These are phyloP conservation scores for Brachylomia viminalis DNA, from an alignment of 2,888 invertebrate genomes.

Conservation along the genomic window DNA sequence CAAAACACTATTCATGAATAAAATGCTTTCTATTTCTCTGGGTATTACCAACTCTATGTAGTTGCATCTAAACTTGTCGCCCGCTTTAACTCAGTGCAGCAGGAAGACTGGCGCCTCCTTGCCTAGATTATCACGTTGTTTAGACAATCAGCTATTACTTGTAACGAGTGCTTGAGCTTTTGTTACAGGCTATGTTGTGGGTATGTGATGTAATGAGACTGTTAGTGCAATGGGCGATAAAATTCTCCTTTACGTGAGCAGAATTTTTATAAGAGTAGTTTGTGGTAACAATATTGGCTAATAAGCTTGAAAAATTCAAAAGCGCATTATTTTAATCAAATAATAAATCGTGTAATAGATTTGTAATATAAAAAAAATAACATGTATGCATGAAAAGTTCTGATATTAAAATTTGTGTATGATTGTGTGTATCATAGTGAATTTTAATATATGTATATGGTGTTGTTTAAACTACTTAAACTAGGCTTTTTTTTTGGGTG, in stretches of 20 bases:
- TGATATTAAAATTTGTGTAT: no score
- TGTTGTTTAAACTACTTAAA: no score
- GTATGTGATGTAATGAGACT: not conserved
- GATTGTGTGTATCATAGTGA: no score
- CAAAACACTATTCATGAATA: not conserved
- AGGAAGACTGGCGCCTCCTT: constrained; percentile 64
- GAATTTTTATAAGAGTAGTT: not conserved
- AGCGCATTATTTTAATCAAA: no score
- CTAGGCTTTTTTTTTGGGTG: no score
- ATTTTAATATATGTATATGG: no score
- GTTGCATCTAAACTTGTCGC: constrained; percentile 39
- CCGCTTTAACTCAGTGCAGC: constrained; percentile 46
- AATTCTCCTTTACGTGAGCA: not conserved
- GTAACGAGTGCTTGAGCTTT: constrained; percentile 19
- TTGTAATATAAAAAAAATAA: no score
- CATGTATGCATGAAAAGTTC: no score
- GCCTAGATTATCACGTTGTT: constrained; percentile 63
- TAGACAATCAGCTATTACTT: constrained; percentile 58
- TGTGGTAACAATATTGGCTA: no score
- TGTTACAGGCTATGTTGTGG: constrained; percentile 11
- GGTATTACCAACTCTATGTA: not conserved
- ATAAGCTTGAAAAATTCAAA: no score
- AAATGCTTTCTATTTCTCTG: not conserved
- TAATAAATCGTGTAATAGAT: no score
- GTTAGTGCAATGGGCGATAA: not conserved